Evolutionary conservation across 2,888 invertebrate species (phyloP), one percentile per base, ranked within the genome.

Genomic region (Malthinus flaveolus): DNA sequence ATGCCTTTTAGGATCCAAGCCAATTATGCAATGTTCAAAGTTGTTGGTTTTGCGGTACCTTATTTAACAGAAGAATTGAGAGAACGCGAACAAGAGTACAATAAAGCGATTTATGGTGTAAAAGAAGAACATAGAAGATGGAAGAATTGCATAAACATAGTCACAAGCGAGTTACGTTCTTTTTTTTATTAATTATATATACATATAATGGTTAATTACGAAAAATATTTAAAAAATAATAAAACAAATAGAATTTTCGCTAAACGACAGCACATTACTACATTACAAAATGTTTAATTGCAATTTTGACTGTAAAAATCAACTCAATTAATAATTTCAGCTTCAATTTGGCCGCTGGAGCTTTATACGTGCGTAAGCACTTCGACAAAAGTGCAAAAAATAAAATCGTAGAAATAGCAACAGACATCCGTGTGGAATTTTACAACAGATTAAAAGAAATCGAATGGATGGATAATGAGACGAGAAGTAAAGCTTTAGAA

Each of bases 1-100:
- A 36, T 36, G 15, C 4, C 33, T 46, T 46, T 15, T 71, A 85
- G 91, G 61, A 82, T 85, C 2, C 84, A 90, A 69, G 93, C 95
- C 2, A 97, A 97, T 81, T 97, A 97, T 74, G 87, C 93, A 68
- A 86, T 95, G 86, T 96, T 96, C 95, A 85, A 95, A 50, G 91
- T 90, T 0, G 90, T 92, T 0, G 89, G 88, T 0, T 89, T 90
- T 3, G 89, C 91, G 0, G 86, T 92, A 7, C 87, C 89, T 2
- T 95, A 92, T 76, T 80, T 96, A 61, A 89, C 87, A 0, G 91
- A 93, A 49, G 84, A 84, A 51, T 83, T 93, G 58, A 84, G 94
- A 2, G 86, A 89, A 49, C 81, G 93, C 0, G 93, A 93, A 73
- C 80, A 94, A 48, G 84, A 87, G 33, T 95, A 91, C 77, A 88